A percentile compares a stretch with the other conserved stretches of the same genome.
These are phyloP conservation scores for Aythya baeri DNA, from an alignment of 2,113 vertebrate genomes.

Conservation along the genomic window DNA sequence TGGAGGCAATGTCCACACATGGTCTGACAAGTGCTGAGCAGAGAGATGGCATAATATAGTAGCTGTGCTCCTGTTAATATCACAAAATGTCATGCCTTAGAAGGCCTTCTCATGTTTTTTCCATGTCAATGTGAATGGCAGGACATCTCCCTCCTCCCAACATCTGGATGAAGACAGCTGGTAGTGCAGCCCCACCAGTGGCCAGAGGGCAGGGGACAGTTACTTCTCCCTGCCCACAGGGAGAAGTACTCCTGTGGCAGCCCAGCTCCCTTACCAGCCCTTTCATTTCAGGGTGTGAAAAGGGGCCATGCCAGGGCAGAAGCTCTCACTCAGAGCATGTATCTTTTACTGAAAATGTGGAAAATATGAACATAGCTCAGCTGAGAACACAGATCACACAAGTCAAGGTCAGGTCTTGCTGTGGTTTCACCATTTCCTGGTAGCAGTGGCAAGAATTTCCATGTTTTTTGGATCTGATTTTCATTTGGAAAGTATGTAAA, in stretches of 20 bases:
- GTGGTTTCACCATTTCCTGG: constrained; percentile 37
- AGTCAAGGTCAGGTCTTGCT: constrained; percentile 34
- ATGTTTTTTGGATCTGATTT: constrained; percentile 43
- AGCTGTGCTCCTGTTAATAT: neutral
- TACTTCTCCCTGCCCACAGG: rapidly evolving
- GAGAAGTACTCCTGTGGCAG: neutral
- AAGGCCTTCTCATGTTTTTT: neutral
- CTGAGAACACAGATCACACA: constrained; percentile 17
- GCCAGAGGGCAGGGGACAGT: neutral
- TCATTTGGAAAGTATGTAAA: constrained; percentile 65
- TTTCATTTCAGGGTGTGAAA: neutral
- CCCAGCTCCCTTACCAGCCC: neutral
- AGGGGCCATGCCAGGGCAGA: neutral
- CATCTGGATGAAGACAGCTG: neutral
- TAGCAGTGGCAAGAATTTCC: constrained; percentile 61
- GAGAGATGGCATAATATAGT: rapidly evolving
- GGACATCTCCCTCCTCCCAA: neutral
- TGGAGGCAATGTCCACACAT: rapidly evolving
- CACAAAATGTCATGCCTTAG: neutral
- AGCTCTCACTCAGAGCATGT: neutral
- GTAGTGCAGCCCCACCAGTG: neutral
- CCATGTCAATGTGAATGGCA: rapidly evolving
- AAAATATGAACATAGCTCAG: constrained; percentile 41
- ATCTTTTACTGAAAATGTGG: neutral
- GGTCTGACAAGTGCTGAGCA: rapidly evolving